Evolutionary conservation across 2,888 invertebrate species (phyloP).

Genomic region (Artemia sinica): DNA sequence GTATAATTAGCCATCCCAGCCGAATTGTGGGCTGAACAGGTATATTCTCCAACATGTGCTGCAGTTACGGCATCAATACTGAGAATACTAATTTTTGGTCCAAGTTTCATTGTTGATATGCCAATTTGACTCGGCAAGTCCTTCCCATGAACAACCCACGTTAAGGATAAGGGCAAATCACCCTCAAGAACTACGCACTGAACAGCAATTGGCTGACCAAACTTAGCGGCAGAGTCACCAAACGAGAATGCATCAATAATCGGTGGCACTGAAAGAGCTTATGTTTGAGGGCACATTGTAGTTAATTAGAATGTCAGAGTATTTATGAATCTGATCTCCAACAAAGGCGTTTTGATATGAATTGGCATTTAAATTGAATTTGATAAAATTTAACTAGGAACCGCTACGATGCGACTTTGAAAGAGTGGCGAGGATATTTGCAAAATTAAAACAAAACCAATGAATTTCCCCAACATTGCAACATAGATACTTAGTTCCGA

Average conservation of each 20-base stretch:
- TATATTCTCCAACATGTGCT: conserved; percentile 27
- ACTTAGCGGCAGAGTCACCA: conserved; percentile 25
- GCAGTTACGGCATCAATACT: conserved; percentile 25
- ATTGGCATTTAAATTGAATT: no score
- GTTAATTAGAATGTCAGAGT: no score
- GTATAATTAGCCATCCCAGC: conserved; percentile 26
- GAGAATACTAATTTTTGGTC: conserved; percentile 26
- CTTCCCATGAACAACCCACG: conserved; percentile 33
- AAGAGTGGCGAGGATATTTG: no score
- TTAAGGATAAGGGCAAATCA: conserved; percentile 33
- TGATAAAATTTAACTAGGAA: no score
- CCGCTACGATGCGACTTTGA: no score
- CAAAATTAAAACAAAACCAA: no score
- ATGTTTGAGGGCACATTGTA: no score
- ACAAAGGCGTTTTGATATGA: no score
- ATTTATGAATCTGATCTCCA: no score
- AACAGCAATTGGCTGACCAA: conserved; percentile 31
- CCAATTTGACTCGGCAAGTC: conserved; percentile 27
- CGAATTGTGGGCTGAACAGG: conserved; percentile 27
- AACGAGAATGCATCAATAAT: conserved; percentile 29
- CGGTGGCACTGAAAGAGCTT: conserved; percentile 27
- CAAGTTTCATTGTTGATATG: conserved; percentile 26
- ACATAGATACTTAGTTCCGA: no score
- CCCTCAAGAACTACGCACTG: conserved; percentile 28
- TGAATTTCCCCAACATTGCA: no score